Conservation (phyloP, 2,888 invertebrate species). For the Hirtodrosophila confusa region DNA sequence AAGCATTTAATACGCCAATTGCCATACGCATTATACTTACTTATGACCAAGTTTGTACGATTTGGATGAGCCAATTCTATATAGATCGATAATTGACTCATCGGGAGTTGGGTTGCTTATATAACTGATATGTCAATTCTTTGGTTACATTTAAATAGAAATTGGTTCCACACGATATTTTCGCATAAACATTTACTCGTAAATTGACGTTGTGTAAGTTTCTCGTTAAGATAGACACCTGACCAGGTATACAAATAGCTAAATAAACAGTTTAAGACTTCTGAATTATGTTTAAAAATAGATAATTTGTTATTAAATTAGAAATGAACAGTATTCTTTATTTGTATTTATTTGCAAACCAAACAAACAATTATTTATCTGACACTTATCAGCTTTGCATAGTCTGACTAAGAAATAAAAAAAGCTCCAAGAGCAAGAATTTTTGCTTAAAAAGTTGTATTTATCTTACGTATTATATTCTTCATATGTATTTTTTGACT, state of each 20-base stretch:
- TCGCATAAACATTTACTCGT: too few relatives aligned
- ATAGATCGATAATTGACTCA: constrained; percentile 58
- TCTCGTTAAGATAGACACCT: background rate
- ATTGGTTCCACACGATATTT: too few relatives aligned
- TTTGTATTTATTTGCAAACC: constrained; percentile 6
- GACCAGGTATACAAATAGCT: background rate
- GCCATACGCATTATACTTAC: background rate
- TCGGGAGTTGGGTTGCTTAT: background rate
- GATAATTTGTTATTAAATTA: constrained; percentile 21
- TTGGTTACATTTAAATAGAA: background rate
- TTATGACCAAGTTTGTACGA: constrained; percentile 23
- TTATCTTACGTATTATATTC: constrained; percentile 8
- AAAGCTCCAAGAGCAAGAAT: background rate
- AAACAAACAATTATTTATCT: constrained; percentile 31
- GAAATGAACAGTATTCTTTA: constrained; percentile 33
- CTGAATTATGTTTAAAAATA: constrained; percentile 20
- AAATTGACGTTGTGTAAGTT: too few relatives aligned
- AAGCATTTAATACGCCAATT: constrained; percentile 64
- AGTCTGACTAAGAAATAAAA: constrained; percentile 24
- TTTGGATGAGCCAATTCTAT: constrained; percentile 40
- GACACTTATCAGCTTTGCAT: constrained; percentile 27
- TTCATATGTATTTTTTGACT: constrained; percentile 5
- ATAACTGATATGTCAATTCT: constrained; percentile 6
- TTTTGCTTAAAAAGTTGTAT: constrained; percentile 15
- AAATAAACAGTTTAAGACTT: constrained; percentile 5